Evolutionary conservation across 2,888 invertebrate genomes (phyloP).

Genomic region (Phyllotreta striolata): DNA sequence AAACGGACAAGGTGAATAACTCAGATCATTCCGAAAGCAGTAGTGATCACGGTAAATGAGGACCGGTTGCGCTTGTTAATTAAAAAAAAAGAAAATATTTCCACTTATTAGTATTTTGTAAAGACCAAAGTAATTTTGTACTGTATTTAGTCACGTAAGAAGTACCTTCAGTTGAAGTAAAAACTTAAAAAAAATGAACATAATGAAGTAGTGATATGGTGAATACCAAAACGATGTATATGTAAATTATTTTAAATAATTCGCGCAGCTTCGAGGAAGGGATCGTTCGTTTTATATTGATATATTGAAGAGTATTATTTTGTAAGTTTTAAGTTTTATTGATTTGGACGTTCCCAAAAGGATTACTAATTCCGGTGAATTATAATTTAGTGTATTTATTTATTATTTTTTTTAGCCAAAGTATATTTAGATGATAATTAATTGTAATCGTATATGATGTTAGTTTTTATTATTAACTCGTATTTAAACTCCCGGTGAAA

Average conservation of each 20-base stretch:
- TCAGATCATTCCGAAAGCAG: constrained; percentile 61
- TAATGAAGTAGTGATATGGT: constrained; percentile 49
- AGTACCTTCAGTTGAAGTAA: constrained; percentile 39
- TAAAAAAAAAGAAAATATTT: constrained; percentile 50
- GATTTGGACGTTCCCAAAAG: neutral
- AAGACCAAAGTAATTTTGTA: constrained; percentile 63
- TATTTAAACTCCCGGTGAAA: too few species aligned
- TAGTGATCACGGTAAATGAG: constrained; percentile 55
- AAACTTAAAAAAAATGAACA: constrained; percentile 11
- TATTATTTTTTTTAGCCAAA: constrained; percentile 20
- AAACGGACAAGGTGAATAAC: constrained; percentile 57
- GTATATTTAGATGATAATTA: constrained; percentile 1
- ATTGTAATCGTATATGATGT: constrained; percentile 4
- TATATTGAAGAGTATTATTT: constrained; percentile 2
- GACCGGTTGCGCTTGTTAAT: constrained; percentile 46
- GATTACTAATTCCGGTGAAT: constrained; percentile 14
- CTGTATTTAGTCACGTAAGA: constrained; percentile 48
- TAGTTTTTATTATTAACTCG: too few species aligned
- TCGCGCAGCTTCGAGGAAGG: constrained; percentile 23
- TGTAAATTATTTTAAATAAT: constrained; percentile 36
- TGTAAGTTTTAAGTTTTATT: neutral
- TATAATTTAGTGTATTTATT: constrained; percentile 16
- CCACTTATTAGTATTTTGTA: constrained; percentile 62
- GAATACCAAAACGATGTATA: constrained; percentile 55
- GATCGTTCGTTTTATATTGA: constrained; percentile 19